Conservation (phyloP, 2,888 invertebrate genomes). For the Bembecia ichneumoniformis region DNA sequence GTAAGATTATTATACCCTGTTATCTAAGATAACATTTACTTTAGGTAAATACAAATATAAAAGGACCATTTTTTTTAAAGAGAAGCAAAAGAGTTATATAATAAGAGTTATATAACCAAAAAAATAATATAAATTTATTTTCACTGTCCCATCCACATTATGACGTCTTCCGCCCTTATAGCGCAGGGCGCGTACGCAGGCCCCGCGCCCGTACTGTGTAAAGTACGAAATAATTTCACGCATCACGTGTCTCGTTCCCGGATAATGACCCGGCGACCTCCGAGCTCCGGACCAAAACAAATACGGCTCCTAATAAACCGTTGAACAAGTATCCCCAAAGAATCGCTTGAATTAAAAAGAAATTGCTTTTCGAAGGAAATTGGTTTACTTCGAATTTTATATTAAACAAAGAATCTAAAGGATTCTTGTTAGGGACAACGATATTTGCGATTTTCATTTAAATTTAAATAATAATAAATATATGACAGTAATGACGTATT, state of each 20-base stretch:
- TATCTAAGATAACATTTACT: too few relatives aligned
- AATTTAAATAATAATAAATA: too few relatives aligned
- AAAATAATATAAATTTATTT: neutral
- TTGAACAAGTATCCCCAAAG: constrained; percentile 32
- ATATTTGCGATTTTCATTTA: too few relatives aligned
- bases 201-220: constrained; percentile 57
- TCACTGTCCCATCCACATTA: constrained; percentile 27
- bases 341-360: constrained; percentile 28
- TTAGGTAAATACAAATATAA: too few relatives aligned
- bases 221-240: constrained; percentile 73
- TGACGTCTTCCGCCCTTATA: constrained; percentile 21
- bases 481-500: too few relatives aligned
- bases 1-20: too few relatives aligned
- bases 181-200: constrained; percentile 50
- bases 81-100: too few relatives aligned
- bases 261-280: constrained; percentile 62
- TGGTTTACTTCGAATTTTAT: constrained; percentile 3
- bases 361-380: constrained; percentile 14
- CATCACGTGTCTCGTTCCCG: constrained; percentile 61
- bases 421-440: too few relatives aligned
- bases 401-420: too few relatives aligned
- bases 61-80: too few relatives aligned
- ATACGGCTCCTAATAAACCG: constrained; percentile 48
- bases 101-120: neutral
- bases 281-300: constrained; percentile 49